Conservation (phyloP, 2,113 vertebrate genomes). For the Scolopax mira region DNA sequence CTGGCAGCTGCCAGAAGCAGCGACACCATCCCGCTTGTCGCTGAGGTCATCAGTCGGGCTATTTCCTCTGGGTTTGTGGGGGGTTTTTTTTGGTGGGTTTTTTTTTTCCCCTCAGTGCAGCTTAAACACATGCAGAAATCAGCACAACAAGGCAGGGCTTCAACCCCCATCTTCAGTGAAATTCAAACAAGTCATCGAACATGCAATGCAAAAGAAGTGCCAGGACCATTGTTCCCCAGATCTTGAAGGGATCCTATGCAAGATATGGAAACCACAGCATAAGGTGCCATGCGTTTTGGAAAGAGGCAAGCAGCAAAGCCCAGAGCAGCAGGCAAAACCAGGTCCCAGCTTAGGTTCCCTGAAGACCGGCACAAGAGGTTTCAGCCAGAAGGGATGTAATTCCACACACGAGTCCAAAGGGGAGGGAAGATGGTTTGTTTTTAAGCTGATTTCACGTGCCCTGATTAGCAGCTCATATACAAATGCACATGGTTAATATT, state of each 20-base stretch:
- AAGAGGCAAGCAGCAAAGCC: slow-evolving; percentile 19
- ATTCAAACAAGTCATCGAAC: not conserved
- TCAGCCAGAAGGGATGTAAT: not conserved
- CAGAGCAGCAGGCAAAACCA: slow-evolving; percentile 9
- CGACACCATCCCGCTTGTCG: not conserved
- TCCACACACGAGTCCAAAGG: not conserved
- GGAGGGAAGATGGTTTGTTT: not conserved
- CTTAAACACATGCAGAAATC: not conserved
- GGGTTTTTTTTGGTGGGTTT: too few species aligned
- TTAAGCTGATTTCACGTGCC: slow-evolving; percentile 2
- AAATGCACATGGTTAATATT: not conserved
- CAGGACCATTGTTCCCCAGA: not conserved
- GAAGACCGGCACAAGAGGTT: not conserved
- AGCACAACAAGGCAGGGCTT: not conserved
- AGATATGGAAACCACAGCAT: not conserved
- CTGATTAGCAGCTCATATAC: not conserved
- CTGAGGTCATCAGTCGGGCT: not conserved
- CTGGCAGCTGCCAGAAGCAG: not conserved
- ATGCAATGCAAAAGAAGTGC: not conserved
- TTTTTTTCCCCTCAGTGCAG: not conserved
- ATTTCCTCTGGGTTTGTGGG: not conserved
- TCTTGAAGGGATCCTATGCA: not conserved
- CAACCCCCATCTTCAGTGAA: not conserved
- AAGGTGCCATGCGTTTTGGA: not conserved
- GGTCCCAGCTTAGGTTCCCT: not conserved